Evolutionary conservation across 2,888 invertebrate genomes (phyloP), one percentile per base, ranked within the genome.

Genomic region (Ceramica pisi): DNA sequence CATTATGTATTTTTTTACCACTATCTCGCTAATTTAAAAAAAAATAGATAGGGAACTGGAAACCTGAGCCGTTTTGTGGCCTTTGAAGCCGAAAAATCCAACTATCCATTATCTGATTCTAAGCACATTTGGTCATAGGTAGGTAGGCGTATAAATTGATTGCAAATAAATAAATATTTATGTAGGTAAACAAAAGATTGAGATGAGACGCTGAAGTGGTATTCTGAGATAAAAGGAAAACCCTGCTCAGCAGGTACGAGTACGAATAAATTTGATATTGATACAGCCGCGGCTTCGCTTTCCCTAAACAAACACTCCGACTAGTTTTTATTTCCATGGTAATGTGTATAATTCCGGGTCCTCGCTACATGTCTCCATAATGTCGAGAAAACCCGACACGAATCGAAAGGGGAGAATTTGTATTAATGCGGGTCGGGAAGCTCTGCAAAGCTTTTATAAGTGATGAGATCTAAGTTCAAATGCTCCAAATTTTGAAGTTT

Each of bases 381-480:
- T 68, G 57, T 51, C 69, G 80, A 67, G 57, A 55, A 62, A 80
- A 83, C 81, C 86, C 83, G 75, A 78, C 79, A 86, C 81, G 86
- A 85, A 86, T 89, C 85, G 87, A 86, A 88, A 86, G 80, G 81
- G 81, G 84, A 67, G 85, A 87, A 89, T 88, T 86, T 88, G 84
- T 89, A 89, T 88, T 85, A 88, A 89, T 86, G 84, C 75, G 84
- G 82, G 71, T 75, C 63, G 71, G 73, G 66, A 64, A 78, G 26
- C 67, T 73, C 71, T 69, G 84, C 77, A 85, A 85, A 86, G 83
- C 87, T 84, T 85, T 85, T 85, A 80, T 73, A 82, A 75, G 68
- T 77, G 80, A 78, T 61, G 74, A 80, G 63, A 71, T 71, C 65
- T 67, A 68, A 81, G 70, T 75, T 76, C 61, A 66, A 82, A 72